Percentiles rank a stretch among this genome's conserved stretches.
phyloP scores from a whole-genome alignment of 2,113 vertebrate genomes.

The Bubo scandiacus region DNA sequence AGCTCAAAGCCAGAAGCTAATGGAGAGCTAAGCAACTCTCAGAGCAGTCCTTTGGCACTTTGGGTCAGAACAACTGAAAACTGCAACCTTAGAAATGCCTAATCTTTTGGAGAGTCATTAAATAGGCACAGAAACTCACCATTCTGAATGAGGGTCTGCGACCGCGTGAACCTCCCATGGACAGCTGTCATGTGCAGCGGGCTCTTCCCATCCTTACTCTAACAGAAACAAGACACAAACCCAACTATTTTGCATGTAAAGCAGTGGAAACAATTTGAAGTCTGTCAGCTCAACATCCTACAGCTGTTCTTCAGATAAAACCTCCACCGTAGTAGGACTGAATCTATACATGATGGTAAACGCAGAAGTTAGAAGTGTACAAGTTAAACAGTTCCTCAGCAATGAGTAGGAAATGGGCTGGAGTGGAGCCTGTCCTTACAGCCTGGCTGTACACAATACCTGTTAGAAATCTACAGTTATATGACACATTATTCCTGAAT shows the following conservation, averaged over 20 bases:
- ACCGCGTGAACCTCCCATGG: constrained; percentile 92
- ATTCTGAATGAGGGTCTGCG: constrained; percentile 95
- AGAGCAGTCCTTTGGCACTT: neutral
- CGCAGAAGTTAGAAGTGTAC: neutral
- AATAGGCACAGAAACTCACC: constrained; percentile 75
- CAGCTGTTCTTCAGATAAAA: neutral
- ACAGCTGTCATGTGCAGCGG: constrained; percentile 96
- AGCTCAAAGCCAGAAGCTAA: neutral
- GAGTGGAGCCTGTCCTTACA: neutral
- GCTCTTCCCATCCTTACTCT: constrained; percentile 97
- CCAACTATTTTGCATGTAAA: neutral
- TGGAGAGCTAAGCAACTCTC: neutral
- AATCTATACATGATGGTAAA: neutral
- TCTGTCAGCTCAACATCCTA: neutral
- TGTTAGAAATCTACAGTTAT: neutral
- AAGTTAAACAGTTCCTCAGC: neutral
- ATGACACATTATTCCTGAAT: neutral
- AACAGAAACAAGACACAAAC: neutral
- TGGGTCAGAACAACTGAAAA: neutral
- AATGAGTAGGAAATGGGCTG: neutral
- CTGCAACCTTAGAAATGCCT: neutral
- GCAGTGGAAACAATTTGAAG: neutral
- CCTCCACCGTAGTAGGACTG: neutral
- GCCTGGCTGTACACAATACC: neutral
- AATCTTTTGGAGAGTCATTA: neutral